Base-by-base conservation (phyloP, 2,888 invertebrate genomes). In the Nomada hirtipes region DNA sequence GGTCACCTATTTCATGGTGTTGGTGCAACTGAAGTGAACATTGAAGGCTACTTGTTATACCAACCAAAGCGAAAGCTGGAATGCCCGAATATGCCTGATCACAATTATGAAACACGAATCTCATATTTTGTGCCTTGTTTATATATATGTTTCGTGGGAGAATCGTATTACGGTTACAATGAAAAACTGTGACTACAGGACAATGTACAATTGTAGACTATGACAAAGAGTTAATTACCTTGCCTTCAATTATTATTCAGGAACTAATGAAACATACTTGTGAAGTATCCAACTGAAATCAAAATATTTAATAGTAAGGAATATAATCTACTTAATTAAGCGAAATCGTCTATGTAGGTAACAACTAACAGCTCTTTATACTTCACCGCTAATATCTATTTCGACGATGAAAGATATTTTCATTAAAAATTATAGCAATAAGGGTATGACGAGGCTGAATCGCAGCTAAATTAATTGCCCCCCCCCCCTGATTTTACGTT, bases 1-100 rank as follows among this genome's bases (percentile, higher is more conserved):
- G 4, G 98, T 98, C 0, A 98, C 98, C 44, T 98, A 98, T 94
- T 98, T 98, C 95, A 98, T 98, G 98, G 98, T 98, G 94, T 94
- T 98, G 95, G 97, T 98, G 70, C 98, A 98, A 94, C 96, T 98
- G 91, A 97, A 97, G 93, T 98, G 96, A 89, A 88, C 60, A 44
- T 7, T 23, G n/a, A 55, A 42, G 23, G 63, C 18, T 13, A 47
- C 15, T 57, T 15, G 20, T 47, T 76, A 23, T 55, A 15, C n/a
- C 64, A 29, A n/a, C 57, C 67, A 64, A 47, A 55, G 64, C 20
- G 36, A 59, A 20, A 55, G 29, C 9, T 61, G 59, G 55, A 50
- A 57, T 63, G 61, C 36, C 44, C 53, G 50, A 52, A 23, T 73
- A 65, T 55, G 69, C 50, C 11, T 73, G 52, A 59, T 70, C 60